Base-by-base conservation (phyloP, 2,888 invertebrate genomes). In the Nasonia oneida region DNA sequence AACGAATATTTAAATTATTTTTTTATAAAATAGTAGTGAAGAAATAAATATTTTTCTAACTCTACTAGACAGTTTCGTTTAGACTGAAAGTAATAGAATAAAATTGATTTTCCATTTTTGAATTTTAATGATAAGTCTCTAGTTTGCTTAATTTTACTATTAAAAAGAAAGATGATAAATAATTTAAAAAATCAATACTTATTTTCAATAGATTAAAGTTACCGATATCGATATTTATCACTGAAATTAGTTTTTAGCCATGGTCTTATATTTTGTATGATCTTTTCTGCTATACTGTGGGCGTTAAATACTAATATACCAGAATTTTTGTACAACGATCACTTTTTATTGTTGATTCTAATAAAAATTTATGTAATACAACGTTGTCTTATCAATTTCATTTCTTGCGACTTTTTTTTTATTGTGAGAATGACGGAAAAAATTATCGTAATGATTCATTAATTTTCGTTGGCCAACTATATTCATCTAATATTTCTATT, bases 1-100 rank as follows among this genome's bases (percentile, higher is more conserved):
- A 67, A 42, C 5, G 12, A 5, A 33, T 39, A 37, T 29, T 79
- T 61, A 29, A 78, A 85, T 53, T 82, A 78, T 78, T 83, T 83
- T 29, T 83, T 82, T 81, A 82, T 83, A 86, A 79, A 39, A 23
- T 50, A 85, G 18, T 71, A 29, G 50, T 50, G 14, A 39, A 57
- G 3, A 80, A 80, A 84, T 80, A 80, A 76, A 79, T 84, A 80
- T 84, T 84, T 84, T 84, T 84, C 84, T 84, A 84, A 80, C 64
- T 53, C 42, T 74, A 80, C 18, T 29, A 6, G 33, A 70, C 23
- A 78, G 8, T 61, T 61, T 64, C 70, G n/a, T 64, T 75, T 67
- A 53, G 23, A 29, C 50, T 75, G n/a, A 64, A 64, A 64, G 18
- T 23, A 23, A 10, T 64, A 67, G 67, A 67, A 67, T 29, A 67